Evolutionary conservation across 2,113 vertebrate genomes (phyloP).

Genomic region (Festucalex cinctus): DNA sequence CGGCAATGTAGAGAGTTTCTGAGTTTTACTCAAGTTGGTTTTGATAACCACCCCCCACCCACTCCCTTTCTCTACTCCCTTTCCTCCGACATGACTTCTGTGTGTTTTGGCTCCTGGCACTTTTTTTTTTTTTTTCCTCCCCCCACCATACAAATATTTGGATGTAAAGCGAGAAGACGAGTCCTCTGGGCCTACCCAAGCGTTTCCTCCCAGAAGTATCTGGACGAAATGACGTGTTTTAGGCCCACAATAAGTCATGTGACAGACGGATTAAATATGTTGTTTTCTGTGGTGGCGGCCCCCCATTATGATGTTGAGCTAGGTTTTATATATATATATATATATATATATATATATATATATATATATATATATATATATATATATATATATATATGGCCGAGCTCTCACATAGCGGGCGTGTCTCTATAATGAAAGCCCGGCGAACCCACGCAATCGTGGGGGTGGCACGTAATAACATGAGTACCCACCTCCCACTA

Average conservation of each 20-base stretch:
- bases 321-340: too few species aligned
- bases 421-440: constrained; percentile 62
- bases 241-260: constrained; percentile 23
- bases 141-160: constrained; percentile 38
- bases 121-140: constrained; percentile 9
- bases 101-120: constrained; percentile 43
- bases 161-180: constrained; percentile 39
- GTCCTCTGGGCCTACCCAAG: constrained; percentile 34
- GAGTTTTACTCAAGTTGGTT: constrained; percentile 37
- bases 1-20: constrained; percentile 26
- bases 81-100: constrained; percentile 27
- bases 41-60: constrained; percentile 29
- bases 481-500: constrained; percentile 38
- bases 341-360: too few species aligned
- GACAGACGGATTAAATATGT: constrained; percentile 56
- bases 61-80: too few species aligned
- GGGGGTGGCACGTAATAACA: constrained; percentile 56
- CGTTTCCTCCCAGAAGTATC: constrained; percentile 34
- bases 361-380: too few species aligned
- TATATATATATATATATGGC: too few species aligned
- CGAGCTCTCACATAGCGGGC: constrained; percentile 40
- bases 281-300: constrained; percentile 44
- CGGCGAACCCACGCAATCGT: constrained; percentile 64
- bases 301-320: constrained; percentile 41
- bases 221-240: constrained; percentile 38